These are phyloP conservation scores for Acanthurus lineatus DNA, from an alignment of 2,797 vertebrate genomes.

Conservation along the genomic window DNA sequence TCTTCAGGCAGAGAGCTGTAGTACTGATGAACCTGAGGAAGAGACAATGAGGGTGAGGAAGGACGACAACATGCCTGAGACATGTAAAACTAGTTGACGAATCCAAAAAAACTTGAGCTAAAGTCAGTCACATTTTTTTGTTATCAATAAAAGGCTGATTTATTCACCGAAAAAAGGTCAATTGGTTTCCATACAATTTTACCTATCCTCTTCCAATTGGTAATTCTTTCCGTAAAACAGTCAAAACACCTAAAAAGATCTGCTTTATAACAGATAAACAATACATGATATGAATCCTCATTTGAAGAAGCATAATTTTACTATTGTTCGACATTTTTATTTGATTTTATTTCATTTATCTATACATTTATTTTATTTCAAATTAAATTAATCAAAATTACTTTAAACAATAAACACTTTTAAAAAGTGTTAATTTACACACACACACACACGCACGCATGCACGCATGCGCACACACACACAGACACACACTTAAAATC, in stretches of 20 bases:
- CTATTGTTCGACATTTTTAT: background rate
- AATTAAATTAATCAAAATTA: background rate
- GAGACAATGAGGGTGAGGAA: conserved; percentile 17
- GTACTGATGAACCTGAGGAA: conserved; percentile 95
- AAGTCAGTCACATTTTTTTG: background rate
- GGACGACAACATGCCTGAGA: conserved; percentile 23
- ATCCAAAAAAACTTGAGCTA: background rate
- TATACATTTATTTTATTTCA: no score
- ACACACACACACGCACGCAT: conserved; percentile 7
- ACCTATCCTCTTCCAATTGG: background rate
- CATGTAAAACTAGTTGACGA: background rate
- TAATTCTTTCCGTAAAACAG: background rate
- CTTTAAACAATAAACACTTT: background rate
- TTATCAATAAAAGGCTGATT: background rate
- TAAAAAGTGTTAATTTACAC: conserved; percentile 17
- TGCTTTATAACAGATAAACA: background rate
- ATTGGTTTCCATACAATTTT: background rate
- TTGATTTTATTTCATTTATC: background rate
- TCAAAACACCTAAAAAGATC: background rate
- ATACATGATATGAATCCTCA: background rate
- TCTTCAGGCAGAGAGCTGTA: conserved; percentile 99
- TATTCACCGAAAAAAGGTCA: background rate
- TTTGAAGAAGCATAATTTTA: background rate
- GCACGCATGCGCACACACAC: conserved; percentile 35
- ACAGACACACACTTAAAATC: conserved; percentile 60